Base-by-base conservation (phyloP, 2,113 vertebrate species). In the Puffinus mauretanicus region DNA sequence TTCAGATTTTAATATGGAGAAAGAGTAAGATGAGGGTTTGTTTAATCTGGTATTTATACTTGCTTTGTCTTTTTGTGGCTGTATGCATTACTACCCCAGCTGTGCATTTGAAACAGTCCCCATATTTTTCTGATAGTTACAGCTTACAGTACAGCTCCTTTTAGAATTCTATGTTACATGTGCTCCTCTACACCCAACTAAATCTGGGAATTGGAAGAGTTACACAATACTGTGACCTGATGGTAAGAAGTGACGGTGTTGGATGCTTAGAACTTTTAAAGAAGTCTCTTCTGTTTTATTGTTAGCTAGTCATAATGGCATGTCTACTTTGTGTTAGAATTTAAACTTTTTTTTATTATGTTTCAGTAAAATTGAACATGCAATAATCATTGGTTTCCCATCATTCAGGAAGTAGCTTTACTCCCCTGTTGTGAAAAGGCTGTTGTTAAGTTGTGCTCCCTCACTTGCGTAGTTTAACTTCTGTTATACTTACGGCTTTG, bases 81-180 rank as follows among this genome's bases (percentile, higher is more conserved):
- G 21, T 58, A 34, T 51, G 22, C 17, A 6, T 65, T 73, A 8
- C 40, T 69, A 16, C 1, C 29, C 42, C 16, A 70, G 19, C 29
- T 81, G 61, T 86, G 60, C 20, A 15, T 58, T 70, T 69, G 27
- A 73, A 93, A 10, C 30, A 30, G 13, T 34, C 11, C 44, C 10
- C 7, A 7, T 42, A 4, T 57, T 65, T 77, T 64, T 73, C 46
- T 82, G 60, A 2, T 13, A 32, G 11, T 44, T 84, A 26, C 0
- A 34, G 21, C 34, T 92, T 69, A 14, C 5, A 30, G 5, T 55
- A n/a, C 5, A 1, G 38, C 16, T 71, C 36, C 5, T 60, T 32
- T 13, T 1, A 49, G 55, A 55, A 17, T 29, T 55, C 5, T 26
- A 3, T 25, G 19, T 49, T 69, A 49, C 6, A 12, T 1, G 0